Evolutionary conservation across 2,113 vertebrate species (phyloP), one percentile per base, ranked within the genome.

Genomic region (Vidua macroura): DNA sequence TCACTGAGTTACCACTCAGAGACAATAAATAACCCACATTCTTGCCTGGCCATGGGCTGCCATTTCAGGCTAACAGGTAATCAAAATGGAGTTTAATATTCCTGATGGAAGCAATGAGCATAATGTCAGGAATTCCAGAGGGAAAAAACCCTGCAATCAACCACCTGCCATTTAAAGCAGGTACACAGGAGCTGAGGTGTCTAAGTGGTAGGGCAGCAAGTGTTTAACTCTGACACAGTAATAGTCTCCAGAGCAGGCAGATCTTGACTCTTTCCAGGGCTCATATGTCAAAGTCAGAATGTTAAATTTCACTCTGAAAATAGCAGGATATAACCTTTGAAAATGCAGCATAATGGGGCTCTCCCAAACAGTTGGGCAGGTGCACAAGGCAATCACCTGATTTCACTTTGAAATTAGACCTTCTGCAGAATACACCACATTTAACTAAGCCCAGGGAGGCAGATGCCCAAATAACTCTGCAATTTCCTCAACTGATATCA

Each of bases 261-360:
- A 68, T 75, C 56, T 64, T 75, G 51, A 37, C n/a, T 56, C 83
- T 89, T 90, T 20, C 77, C 89, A 78, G 46, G 64, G 55, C 77
- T 95, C 49, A 31, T 56, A 70, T 28, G 66, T 91, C 94, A 93
- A 90, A 92, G 74, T 84, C 86, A 91, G 59, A 88, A 88, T 86
- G 76, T 92, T 93, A 88, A 90, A 88, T 76, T 82, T 66, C 86
- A 95, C 53, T 81, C 91, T 79, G 58, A 93, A 95, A 93, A 95
- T 66, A 87, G 94, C 73, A 93, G 63, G 51, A 78, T 37, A 59
- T 76, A 93, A 92, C 92, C 93, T 91, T 82, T 96, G 73, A 60
- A 62, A 74, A 86, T 81, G 27, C 91, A 73, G 51, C 18, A 52
- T 46, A 80, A 92, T 31, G 37, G 66, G 87, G 63, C 74, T 58